Evolutionary conservation across 2,888 invertebrate species (phyloP).

Genomic region (Panorpa germanica): DNA sequence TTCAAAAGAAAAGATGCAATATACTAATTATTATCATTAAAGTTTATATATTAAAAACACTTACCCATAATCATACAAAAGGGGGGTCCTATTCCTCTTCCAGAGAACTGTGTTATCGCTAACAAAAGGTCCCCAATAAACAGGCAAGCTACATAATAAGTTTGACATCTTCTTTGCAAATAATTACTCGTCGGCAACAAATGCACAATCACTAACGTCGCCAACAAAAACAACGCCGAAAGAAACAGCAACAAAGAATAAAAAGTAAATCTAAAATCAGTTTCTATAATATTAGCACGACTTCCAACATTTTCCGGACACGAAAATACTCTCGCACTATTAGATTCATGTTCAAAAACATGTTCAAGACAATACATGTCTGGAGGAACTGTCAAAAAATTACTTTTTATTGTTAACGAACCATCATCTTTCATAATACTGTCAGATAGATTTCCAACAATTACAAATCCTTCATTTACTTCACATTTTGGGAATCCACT

Average conservation of each 20-base stretch:
- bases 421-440: slow-evolving; percentile 32
- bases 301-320: slow-evolving; percentile 11
- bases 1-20: no score
- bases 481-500: slow-evolving; percentile 35
- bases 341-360: slow-evolving; percentile 24
- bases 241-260: slow-evolving; percentile 63
- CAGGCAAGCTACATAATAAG: slow-evolving; percentile 68
- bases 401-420: slow-evolving; percentile 27
- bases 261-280: slow-evolving; percentile 42
- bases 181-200: slow-evolving; percentile 67
- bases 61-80: slow-evolving; percentile 52
- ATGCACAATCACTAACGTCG: slow-evolving; percentile 61
- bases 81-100: slow-evolving; percentile 34
- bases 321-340: slow-evolving; percentile 12
- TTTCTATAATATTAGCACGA: background rate
- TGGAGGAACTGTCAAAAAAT: slow-evolving; percentile 22
- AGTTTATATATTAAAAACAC: slow-evolving; percentile 21
- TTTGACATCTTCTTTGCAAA: slow-evolving; percentile 78
- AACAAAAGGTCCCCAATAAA: slow-evolving; percentile 63
- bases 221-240: slow-evolving; percentile 63
- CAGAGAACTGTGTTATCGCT: slow-evolving; percentile 55
- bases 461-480: slow-evolving; percentile 28
- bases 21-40: no score
- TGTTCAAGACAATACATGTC: slow-evolving; percentile 27
- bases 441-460: slow-evolving; percentile 33